These are phyloP conservation scores for Cercopithecus mona DNA, from an alignment of 2,113 vertebrate species.

Conservation along the genomic window DNA sequence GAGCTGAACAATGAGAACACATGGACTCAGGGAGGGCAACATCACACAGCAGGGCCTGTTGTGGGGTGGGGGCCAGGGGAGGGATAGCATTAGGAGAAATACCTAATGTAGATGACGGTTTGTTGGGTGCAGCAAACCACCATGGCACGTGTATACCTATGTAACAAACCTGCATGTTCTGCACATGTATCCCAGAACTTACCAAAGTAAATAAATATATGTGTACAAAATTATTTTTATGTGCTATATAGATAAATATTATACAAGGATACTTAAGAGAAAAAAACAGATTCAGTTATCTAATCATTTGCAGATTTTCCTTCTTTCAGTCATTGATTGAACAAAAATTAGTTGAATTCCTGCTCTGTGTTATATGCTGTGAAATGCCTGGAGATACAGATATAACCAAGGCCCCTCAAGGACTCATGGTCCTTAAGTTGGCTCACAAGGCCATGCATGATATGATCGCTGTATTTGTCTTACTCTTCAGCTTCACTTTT, in stretches of 20 bases:
- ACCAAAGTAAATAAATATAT: too few relatives aligned
- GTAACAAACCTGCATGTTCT: too few relatives aligned
- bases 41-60: too few relatives aligned
- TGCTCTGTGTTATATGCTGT: neutral
- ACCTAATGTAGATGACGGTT: too few relatives aligned
- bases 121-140: too few relatives aligned
- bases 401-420: neutral
- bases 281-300: neutral
- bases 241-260: neutral
- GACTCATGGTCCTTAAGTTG: neutral
- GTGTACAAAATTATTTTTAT: neutral
- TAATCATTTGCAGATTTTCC: neutral
- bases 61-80: too few relatives aligned
- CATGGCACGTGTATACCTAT: too few relatives aligned
- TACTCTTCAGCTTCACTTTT: neutral
- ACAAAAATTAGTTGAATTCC: constrained; percentile 11
- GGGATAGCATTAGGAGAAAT: too few relatives aligned
- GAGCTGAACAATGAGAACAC: too few relatives aligned
- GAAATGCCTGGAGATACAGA: neutral
- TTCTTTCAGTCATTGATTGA: constrained; percentile 9
- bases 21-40: too few relatives aligned
- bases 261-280: neutral
- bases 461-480: neutral
- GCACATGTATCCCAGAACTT: too few relatives aligned
- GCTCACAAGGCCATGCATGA: neutral